Conservation (phyloP, 2,888 invertebrate species). For the Gonocerus acuteangulatus region DNA sequence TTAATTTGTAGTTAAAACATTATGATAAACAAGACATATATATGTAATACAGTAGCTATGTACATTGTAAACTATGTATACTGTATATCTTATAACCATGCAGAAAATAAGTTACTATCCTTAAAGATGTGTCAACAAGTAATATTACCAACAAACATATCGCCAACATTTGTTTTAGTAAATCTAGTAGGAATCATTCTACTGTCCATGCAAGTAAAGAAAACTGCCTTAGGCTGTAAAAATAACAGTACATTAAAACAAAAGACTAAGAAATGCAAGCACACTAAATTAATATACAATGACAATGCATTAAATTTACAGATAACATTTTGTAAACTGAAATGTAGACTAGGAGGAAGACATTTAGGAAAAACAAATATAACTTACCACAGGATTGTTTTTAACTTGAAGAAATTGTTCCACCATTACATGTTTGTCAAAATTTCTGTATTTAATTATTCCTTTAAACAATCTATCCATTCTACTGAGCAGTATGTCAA, state of each 20-base stretch:
- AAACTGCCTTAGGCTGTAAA: conserved; percentile 87
- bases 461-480: conserved; percentile 87
- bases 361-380: background rate
- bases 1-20: too few species aligned
- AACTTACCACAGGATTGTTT: conserved; percentile 75
- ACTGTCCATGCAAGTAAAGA: conserved; percentile 98
- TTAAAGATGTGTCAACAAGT: too few species aligned
- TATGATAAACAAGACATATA: too few species aligned
- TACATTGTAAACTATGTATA: too few species aligned
- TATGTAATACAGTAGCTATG: too few species aligned
- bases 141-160: conserved; percentile 84
- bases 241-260: conserved; percentile 13
- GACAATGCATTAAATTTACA: background rate
- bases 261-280: too few species aligned
- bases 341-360: too few species aligned
- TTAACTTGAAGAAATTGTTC: conserved; percentile 84
- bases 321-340: background rate
- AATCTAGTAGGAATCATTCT: conserved; percentile 93
- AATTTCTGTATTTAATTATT: conserved; percentile 78
- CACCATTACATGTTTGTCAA: conserved; percentile 77
- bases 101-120: too few species aligned
- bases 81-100: too few species aligned
- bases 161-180: conserved; percentile 90
- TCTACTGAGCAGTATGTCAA: too few species aligned
- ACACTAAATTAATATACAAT: background rate